Conservation (phyloP, 1,140 invertebrate genomes). For the Batillaria attramentaria region DNA sequence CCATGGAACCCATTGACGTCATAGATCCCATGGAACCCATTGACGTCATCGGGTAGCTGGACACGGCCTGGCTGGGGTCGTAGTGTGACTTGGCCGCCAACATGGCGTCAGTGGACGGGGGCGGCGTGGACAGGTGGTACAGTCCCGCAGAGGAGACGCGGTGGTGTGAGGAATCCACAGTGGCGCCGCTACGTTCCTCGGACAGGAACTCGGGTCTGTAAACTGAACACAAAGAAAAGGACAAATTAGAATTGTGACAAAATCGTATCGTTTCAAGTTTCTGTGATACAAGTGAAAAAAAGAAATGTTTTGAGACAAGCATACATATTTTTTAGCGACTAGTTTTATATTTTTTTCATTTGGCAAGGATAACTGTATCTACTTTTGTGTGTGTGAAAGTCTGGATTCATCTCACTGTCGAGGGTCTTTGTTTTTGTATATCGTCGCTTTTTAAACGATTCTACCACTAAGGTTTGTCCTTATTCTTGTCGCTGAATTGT, state of each 20-base stretch:
- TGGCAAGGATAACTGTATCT: not conserved
- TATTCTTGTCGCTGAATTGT: no score
- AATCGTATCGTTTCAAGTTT: not conserved
- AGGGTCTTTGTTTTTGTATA: not conserved
- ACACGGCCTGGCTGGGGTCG: slow-evolving; percentile 48
- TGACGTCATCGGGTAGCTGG: slow-evolving; percentile 51
- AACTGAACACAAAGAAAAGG: not conserved
- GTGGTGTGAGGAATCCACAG: slow-evolving; percentile 27
- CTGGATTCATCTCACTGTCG: not conserved
- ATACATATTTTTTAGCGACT: not conserved
- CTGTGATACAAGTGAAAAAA: not conserved
- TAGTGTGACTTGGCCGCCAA: slow-evolving; percentile 39
- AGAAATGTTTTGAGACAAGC: not conserved
- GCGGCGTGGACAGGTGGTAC: slow-evolving; percentile 21
- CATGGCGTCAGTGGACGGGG: slow-evolving; percentile 29
- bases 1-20: slow-evolving; percentile 65
- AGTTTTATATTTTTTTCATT: not conserved
- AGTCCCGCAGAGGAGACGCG: slow-evolving; percentile 15
- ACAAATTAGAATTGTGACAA: no score
- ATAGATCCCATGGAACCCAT: slow-evolving; percentile 61
- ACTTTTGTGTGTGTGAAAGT: no score
- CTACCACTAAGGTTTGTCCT: no score
- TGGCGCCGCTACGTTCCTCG: slow-evolving; percentile 13
- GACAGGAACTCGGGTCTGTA: slow-evolving; percentile 26
- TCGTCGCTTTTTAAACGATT: not conserved